Conservation (phyloP, 2,797 vertebrate species). For the Varecia variegata region DNA sequence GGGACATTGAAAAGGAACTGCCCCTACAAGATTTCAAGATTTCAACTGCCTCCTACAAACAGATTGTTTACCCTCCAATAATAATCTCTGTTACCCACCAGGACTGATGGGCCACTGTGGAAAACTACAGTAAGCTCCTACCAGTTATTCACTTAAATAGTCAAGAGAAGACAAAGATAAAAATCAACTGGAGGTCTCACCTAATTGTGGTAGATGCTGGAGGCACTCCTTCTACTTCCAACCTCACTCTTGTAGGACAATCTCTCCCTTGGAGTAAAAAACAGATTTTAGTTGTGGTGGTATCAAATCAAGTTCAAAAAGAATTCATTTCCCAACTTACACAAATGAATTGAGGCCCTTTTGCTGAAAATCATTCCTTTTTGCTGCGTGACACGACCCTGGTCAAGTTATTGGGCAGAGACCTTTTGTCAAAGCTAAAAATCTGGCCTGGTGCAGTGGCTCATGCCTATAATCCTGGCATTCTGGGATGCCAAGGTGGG, state of each 20-base stretch:
- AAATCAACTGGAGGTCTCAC: neutral
- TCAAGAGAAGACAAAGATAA: neutral
- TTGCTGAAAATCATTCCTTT: neutral
- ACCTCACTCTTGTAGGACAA: neutral
- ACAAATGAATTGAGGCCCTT: neutral
- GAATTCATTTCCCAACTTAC: neutral
- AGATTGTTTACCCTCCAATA: neutral
- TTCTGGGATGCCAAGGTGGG: no score
- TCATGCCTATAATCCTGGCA: no score
- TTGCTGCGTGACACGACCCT: neutral
- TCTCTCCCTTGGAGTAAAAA: neutral
- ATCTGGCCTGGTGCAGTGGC: no score
- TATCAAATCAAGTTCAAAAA: neutral
- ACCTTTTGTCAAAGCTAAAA: neutral
- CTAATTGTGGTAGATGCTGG: neutral
- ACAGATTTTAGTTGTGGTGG: neutral
- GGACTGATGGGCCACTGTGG: neutral
- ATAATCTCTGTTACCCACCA: neutral
- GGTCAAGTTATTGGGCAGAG: neutral
- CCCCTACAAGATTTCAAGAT: neutral
- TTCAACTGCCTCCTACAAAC: neutral
- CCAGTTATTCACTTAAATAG: neutral
- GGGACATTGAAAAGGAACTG: neutral
- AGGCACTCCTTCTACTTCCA: neutral
- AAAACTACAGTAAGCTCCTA: neutral